These are phyloP conservation scores for Drosophila merina DNA, from an alignment of 2,888 invertebrate genomes.

Conservation along the genomic window DNA sequence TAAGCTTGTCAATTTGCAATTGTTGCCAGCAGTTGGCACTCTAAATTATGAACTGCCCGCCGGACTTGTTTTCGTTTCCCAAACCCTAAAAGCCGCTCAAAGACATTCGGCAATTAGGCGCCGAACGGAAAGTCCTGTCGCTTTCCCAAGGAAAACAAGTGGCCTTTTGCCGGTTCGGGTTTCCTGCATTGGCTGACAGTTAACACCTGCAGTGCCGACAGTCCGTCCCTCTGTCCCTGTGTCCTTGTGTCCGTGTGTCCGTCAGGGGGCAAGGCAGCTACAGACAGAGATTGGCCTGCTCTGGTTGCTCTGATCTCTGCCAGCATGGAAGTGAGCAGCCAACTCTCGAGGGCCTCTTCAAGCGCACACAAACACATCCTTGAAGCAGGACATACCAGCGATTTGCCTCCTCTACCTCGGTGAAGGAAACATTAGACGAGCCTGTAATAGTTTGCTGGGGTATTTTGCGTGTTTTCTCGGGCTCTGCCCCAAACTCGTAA, in stretches of 20 bases:
- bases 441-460: slow-evolving; percentile 58
- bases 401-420: not conserved
- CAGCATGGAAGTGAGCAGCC: slow-evolving; percentile 48
- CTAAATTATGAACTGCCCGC: slow-evolving; percentile 68
- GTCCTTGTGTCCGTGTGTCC: slow-evolving; percentile 3
- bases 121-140: not conserved
- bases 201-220: slow-evolving; percentile 62
- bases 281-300: slow-evolving; percentile 58
- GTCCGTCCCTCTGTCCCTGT: slow-evolving; percentile 7
- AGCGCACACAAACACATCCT: slow-evolving; percentile 22
- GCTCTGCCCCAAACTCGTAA: slow-evolving; percentile 16
- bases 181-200: slow-evolving; percentile 40
- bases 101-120: slow-evolving; percentile 66
- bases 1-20: slow-evolving; percentile 77
- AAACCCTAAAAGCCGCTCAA: slow-evolving; percentile 54
- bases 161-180: not conserved
- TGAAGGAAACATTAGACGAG: slow-evolving; percentile 46
- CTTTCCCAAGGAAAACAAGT: slow-evolving; percentile 4
- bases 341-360: slow-evolving; percentile 74
- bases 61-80: slow-evolving; percentile 40
- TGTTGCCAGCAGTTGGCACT: slow-evolving; percentile 68
- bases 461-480: slow-evolving; percentile 48
- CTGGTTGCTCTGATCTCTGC: slow-evolving; percentile 6
- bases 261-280: not conserved
- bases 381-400: not conserved